phyloP scores from a whole-genome alignment of 2,888 invertebrate genomes.

The Linyphia triangularis region DNA sequence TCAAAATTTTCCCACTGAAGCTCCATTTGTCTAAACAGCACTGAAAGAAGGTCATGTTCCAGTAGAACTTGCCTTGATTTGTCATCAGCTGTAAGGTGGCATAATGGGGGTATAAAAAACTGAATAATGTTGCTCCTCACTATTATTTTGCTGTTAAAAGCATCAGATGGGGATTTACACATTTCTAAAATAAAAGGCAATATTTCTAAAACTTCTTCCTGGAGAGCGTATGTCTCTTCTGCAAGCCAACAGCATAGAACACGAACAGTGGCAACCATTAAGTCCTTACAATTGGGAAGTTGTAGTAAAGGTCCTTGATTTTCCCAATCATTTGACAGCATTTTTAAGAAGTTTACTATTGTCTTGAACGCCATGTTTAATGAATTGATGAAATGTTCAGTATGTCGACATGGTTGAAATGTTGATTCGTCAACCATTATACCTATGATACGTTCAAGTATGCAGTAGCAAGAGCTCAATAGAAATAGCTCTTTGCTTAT shows the following conservation, averaged over 20 bases:
- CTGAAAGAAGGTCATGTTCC: slow-evolving; percentile 80
- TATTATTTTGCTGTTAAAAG: slow-evolving; percentile 9
- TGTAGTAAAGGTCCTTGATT: not conserved
- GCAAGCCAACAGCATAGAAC: slow-evolving; percentile 93
- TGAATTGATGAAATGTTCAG: slow-evolving; percentile 49
- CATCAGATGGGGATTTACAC: slow-evolving; percentile 86
- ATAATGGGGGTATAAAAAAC: slow-evolving; percentile 91
- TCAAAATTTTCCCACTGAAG: slow-evolving; percentile 77
- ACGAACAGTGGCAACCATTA: slow-evolving; percentile 91
- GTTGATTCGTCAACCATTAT: slow-evolving; percentile 78
- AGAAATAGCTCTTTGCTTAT: slow-evolving; percentile 77
- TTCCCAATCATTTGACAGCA: slow-evolving; percentile 41
- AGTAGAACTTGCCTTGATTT: slow-evolving; percentile 89
- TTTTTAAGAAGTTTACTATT: slow-evolving; percentile 54
- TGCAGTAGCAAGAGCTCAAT: slow-evolving; percentile 78
- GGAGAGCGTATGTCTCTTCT: slow-evolving; percentile 87
- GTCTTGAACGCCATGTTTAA: slow-evolving; percentile 66
- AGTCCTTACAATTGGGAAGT: slow-evolving; percentile 80
- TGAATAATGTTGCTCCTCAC: slow-evolving; percentile 83
- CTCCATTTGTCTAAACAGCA: slow-evolving; percentile 78
- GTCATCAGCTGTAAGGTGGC: slow-evolving; percentile 95
- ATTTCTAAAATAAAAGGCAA: slow-evolving; percentile 89
- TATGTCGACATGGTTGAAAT: slow-evolving; percentile 45
- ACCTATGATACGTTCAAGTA: slow-evolving; percentile 79
- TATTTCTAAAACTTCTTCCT: slow-evolving; percentile 87